Evolutionary conservation across 1,140 invertebrate species (phyloP).

Genomic region (Marisa cornuarietis): DNA sequence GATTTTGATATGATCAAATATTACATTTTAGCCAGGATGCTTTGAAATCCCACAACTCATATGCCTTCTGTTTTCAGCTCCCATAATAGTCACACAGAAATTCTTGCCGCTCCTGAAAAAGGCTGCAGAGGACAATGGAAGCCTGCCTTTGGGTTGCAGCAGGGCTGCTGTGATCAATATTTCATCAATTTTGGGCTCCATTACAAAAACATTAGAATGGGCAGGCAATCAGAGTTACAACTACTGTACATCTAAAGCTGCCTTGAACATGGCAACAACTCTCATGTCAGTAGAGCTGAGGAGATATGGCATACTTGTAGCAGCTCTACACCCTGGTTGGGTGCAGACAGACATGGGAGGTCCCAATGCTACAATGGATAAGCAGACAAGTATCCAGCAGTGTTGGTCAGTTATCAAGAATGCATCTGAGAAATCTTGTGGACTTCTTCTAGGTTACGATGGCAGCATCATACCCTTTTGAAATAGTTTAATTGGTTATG

Average conservation of each 20-base stretch:
- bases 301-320: slow-evolving; percentile 78
- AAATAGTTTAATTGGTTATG: too few species aligned
- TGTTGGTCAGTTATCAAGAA: background rate
- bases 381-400: background rate
- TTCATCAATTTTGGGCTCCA: background rate
- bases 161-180: slow-evolving; percentile 9
- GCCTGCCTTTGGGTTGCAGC: background rate
- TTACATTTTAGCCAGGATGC: too few species aligned
- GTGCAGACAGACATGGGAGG: slow-evolving; percentile 91
- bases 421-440: background rate
- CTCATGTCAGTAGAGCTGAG: slow-evolving; percentile 85
- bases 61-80: background rate
- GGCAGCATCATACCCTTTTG: background rate
- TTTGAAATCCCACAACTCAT: too few species aligned
- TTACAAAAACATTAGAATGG: background rate
- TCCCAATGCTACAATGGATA: slow-evolving; percentile 70
- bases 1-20: too few species aligned
- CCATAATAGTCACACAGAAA: slow-evolving; percentile 8
- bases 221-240: slow-evolving; percentile 10
- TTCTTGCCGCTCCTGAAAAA: slow-evolving; percentile 8
- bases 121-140: background rate
- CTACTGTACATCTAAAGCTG: slow-evolving; percentile 68
- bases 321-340: slow-evolving; percentile 88
- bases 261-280: slow-evolving; percentile 86
- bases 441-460: background rate